Evolutionary conservation across 2,888 invertebrate species (phyloP).

Genomic region (Stictocephala bisonia): DNA sequence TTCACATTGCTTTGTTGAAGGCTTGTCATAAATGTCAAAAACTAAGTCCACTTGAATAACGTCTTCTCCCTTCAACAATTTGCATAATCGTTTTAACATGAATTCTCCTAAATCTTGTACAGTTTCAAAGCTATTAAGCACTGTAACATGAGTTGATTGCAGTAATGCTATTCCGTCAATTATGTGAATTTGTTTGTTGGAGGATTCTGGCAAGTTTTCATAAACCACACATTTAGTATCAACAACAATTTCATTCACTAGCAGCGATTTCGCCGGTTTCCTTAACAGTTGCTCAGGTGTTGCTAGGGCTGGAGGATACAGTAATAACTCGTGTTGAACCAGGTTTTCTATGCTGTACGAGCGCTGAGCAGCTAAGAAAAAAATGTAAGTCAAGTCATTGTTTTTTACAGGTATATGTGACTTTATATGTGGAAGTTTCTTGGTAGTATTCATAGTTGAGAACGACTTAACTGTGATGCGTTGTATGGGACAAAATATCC

Average conservation of each 20-base stretch:
- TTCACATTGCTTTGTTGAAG: slow-evolving; percentile 31
- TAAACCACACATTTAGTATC: slow-evolving; percentile 20
- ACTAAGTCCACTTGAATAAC: slow-evolving; percentile 24
- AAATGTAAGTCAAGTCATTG: slow-evolving; percentile 27
- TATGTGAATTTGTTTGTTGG: slow-evolving; percentile 9
- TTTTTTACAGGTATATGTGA: slow-evolving; percentile 9
- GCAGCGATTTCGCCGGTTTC: slow-evolving; percentile 7
- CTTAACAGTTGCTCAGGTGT: slow-evolving; percentile 12
- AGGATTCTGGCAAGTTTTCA: background rate
- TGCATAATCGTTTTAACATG: background rate
- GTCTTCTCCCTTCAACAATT: slow-evolving; percentile 21
- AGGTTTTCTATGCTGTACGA: slow-evolving; percentile 36
- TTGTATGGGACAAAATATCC: slow-evolving; percentile 7
- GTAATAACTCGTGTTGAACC: slow-evolving; percentile 30
- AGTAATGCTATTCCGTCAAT: slow-evolving; percentile 24
- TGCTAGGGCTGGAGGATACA: slow-evolving; percentile 22
- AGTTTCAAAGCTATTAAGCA: slow-evolving; percentile 23
- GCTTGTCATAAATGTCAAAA: slow-evolving; percentile 22
- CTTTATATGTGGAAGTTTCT: background rate
- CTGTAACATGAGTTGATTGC: slow-evolving; percentile 14
- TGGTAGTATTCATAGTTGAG: background rate
- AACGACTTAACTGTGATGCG: slow-evolving; percentile 10
- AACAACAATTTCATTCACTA: slow-evolving; percentile 21
- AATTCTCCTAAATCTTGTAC: slow-evolving; percentile 10
- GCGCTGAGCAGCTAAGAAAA: slow-evolving; percentile 30